Evolutionary conservation across 2,113 vertebrate species (phyloP).

Genomic region (Cyprinodon brontotheroides): DNA sequence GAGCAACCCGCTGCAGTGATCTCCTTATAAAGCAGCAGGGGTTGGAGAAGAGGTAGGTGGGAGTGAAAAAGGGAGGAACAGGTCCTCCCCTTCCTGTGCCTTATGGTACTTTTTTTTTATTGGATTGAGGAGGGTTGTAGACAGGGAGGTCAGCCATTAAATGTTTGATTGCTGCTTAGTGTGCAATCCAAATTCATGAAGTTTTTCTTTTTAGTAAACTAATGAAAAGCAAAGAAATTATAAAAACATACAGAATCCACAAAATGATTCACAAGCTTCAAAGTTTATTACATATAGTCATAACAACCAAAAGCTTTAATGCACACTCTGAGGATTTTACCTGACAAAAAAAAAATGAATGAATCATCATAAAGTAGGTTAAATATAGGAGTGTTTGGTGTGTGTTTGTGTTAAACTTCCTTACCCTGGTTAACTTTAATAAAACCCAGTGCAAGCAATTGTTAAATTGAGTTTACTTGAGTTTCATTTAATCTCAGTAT

Average conservation of each 20-base stretch:
- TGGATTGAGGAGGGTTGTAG: slow-evolving; percentile 36
- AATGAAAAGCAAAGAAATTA: background rate
- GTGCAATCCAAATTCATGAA: background rate
- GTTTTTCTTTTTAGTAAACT: background rate
- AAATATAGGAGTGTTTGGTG: too few species aligned
- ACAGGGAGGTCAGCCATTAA: slow-evolving; percentile 26
- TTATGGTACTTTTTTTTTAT: slow-evolving; percentile 62
- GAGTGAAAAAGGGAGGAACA: slow-evolving; percentile 27
- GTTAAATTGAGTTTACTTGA: too few species aligned
- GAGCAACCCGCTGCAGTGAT: slow-evolving; percentile 71
- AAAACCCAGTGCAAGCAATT: background rate
- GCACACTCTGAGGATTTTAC: too few species aligned
- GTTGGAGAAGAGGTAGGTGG: slow-evolving; percentile 17
- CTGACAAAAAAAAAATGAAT: too few species aligned
- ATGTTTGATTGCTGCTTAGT: slow-evolving; percentile 1
- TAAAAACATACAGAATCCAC: background rate
- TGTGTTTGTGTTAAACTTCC: background rate
- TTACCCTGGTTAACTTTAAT: background rate
- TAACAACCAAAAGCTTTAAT: background rate
- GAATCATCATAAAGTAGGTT: too few species aligned
- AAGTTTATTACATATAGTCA: background rate
- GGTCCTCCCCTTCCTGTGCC: slow-evolving; percentile 54
- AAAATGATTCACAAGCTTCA: background rate
- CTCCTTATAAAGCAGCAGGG: slow-evolving; percentile 75
- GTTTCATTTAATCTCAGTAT: too few species aligned